Evolutionary conservation across 92 coral and sea anemone species (phyloP), one percentile per base, ranked within the genome.

Genomic region (Porites lobata): DNA sequence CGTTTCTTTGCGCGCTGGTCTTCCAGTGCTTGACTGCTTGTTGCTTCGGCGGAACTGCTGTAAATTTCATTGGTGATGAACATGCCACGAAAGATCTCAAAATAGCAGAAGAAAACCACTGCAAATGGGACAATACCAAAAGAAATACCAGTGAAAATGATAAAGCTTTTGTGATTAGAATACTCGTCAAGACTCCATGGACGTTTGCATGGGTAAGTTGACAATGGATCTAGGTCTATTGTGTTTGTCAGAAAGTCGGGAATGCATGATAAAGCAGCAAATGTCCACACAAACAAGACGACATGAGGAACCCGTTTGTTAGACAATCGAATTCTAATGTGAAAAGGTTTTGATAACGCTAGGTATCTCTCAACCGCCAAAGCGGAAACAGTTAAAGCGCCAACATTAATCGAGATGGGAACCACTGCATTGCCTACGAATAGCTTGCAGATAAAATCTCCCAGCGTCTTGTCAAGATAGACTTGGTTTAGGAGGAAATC

Each of bases 291-390:
- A 29, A 20, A 22, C 4, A 76, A 47, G 15, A 62, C 61, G 7
- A 65, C 72, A 12, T 22, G 73, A 13, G 76, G 72, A 72, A 77
- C 56, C 22, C 24, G 43, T 13, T 21, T 69, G 19, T 83, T 72
- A 20, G 87, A 71, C 43, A 83, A 57, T 62, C 87, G 29, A 71
- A 83, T 10, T 10, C 14, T 9, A 22, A 72, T 69, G 19, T 59
- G 32, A 52, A 80, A 87, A 56, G 91, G 91, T 29, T 81, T 79
- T 61, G 72, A 81, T 5, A 87, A 58, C 43, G 91, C 91, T 8
- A 87, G 82, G 17, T 87, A 87, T 61, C 91, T 72, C 66, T 88
- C 91, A 18, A 88, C 69, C 47, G 91, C 86, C 14, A 88, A 64
- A 0, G 88, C 56, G 62, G 72, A 62, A 61, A 87, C 79, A 2